These are phyloP conservation scores for Dysmachus trigonus DNA, from an alignment of 2,888 invertebrate genomes.

Conservation along the genomic window DNA sequence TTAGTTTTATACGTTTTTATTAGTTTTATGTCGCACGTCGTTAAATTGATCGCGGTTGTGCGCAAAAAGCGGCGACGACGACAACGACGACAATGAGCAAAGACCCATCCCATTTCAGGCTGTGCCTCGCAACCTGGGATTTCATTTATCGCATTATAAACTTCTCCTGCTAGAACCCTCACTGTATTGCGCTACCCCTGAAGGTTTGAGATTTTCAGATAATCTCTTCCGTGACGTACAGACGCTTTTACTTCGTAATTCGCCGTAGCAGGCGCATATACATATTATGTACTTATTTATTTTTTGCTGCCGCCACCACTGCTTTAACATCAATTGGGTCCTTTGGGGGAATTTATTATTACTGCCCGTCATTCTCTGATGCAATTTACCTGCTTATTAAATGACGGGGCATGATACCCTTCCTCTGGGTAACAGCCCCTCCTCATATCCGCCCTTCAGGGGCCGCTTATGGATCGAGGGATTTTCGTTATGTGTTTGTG, in stretches of 20 bases:
- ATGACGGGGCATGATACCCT: not conserved
- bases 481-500: not conserved
- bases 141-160: not conserved
- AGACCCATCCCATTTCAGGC: not conserved
- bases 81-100: not conserved
- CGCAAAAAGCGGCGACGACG: not conserved
- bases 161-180: not conserved
- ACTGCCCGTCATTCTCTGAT: not conserved
- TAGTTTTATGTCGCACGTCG: not conserved
- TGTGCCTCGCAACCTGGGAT: not conserved
- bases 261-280: not conserved
- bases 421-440: not conserved
- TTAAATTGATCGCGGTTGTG: not conserved
- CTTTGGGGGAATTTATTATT: constrained; percentile 16
- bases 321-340: not conserved
- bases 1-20: not conserved
- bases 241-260: not conserved
- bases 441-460: not conserved
- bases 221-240: not conserved
- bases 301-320: not conserved
- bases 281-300: no score
- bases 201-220: not conserved
- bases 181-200: not conserved
- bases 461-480: not conserved
- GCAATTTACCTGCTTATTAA: constrained; percentile 6